Evolutionary conservation across 2,888 invertebrate genomes (phyloP), one percentile per base, ranked within the genome.

Genomic region (Drosophila trichaetosa): DNA sequence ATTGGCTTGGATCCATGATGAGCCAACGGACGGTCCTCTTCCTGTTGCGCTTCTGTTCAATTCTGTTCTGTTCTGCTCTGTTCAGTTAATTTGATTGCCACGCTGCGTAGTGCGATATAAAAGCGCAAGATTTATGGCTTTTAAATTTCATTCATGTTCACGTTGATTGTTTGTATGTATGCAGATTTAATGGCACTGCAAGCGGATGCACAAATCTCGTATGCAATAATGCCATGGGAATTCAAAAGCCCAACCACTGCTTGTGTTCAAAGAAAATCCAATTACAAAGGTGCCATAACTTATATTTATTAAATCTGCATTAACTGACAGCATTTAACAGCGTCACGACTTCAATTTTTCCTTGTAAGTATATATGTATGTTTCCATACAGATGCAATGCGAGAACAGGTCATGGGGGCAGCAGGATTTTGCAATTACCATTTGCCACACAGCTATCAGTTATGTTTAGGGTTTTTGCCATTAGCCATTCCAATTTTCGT

Each of bases 111-210:
- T 72, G 70, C 72, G 53, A 72, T 61, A 79, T 77, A 77, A 82
- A 80, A 80, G 62, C 61, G 40, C 69, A 80, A 83, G 86, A 84
- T 84, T 84, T 84, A 84, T 84, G 86, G 84, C 73, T 80, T 84
- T 84, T 84, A 82, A 84, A 84, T 84, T 86, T 76, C 73, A 83
- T 84, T 83, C 81, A 81, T 84, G 76, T 64, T 59, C 56, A 42
- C 53, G 54, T 58, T 74, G 81, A 83, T 82, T 81, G 79, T 62
- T 58, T 61, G 31, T 13, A 53, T 52, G 38, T 42, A 58, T 52
- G 42, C 54, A 58, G 49, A 63, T 54, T 57, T 64, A 40, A 48
- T 51, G 33, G 42, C 38, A 40, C 52, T 61, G 61, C 69, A 58
- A 76, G 79, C 82, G 83, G 83, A 82, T 82, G 74, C 77, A 77